Evolutionary conservation across 2,888 invertebrate species (phyloP).

Genomic region (Hydrotaea diabolus): DNA sequence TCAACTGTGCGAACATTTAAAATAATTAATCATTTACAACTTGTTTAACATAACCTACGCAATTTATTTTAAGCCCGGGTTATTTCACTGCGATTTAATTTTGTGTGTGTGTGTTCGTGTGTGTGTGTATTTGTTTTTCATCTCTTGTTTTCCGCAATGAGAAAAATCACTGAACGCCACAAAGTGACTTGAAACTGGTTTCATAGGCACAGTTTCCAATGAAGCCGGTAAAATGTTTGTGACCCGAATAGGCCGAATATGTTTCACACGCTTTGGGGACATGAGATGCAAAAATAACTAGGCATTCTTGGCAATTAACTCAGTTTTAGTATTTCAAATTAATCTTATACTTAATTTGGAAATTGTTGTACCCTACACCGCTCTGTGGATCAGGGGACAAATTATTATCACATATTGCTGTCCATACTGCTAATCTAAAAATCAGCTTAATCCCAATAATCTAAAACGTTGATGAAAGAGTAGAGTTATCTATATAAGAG

Average conservation of each 20-base stretch:
- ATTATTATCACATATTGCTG: too few relatives aligned
- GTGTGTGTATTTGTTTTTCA: neutral
- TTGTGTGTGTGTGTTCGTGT: too few relatives aligned
- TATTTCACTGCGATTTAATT: neutral
- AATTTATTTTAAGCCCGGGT: constrained; percentile 36
- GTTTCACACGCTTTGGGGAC: neutral
- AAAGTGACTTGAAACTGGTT: neutral
- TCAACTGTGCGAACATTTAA: constrained; percentile 63
- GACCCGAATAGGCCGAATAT: neutral
- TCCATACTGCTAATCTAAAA: too few relatives aligned
- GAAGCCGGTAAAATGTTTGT: neutral
- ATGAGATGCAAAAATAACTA: too few relatives aligned
- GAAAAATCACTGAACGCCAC: neutral
- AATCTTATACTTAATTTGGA: too few relatives aligned
- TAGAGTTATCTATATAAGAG: too few relatives aligned
- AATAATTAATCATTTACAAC: constrained; percentile 66
- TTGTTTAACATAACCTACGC: constrained; percentile 65
- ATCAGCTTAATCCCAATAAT: too few relatives aligned
- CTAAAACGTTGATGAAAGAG: too few relatives aligned
- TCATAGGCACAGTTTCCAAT: neutral
- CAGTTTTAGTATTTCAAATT: too few relatives aligned
- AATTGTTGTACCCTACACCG: too few relatives aligned
- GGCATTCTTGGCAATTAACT: too few relatives aligned
- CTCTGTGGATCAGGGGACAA: too few relatives aligned
- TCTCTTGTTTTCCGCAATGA: neutral